A percentile compares a stretch with the other conserved stretches of the same genome.
Conservation (phyloP, 2,113 vertebrate genomes). For the Columbina picui region DNA sequence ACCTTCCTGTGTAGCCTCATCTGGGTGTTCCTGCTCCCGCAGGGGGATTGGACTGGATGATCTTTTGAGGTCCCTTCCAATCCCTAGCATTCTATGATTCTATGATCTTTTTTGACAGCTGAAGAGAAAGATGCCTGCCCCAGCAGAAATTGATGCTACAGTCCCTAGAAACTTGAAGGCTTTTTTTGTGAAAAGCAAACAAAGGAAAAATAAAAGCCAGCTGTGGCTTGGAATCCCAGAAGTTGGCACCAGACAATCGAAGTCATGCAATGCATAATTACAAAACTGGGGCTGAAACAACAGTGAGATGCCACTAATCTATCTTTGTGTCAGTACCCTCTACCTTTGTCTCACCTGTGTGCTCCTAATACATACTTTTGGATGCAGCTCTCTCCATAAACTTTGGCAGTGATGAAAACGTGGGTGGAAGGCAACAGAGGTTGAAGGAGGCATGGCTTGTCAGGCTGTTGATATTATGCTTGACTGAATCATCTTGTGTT, state of each 20-base stretch:
- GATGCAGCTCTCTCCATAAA: background rate
- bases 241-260: background rate
- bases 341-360: background rate
- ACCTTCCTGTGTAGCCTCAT: no score
- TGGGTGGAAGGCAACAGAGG: background rate
- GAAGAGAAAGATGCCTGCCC: background rate
- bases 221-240: background rate
- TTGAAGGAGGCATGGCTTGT: background rate
- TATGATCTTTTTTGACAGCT: slow-evolving; percentile 10
- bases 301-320: background rate
- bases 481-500: background rate
- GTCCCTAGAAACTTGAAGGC: background rate
- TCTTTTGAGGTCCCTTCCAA: no score
- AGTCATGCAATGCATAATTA: background rate
- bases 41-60: no score
- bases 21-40: no score
- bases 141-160: background rate
- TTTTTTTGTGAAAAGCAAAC: background rate
- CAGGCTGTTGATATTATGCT: background rate
- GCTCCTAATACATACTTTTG: background rate
- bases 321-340: background rate
- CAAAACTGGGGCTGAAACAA: background rate
- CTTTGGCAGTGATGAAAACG: background rate
- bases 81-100: no score
- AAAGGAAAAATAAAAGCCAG: background rate